These are phyloP conservation scores for Venturia canescens DNA, from an alignment of 1,140 invertebrate genomes.

Conservation along the genomic window DNA sequence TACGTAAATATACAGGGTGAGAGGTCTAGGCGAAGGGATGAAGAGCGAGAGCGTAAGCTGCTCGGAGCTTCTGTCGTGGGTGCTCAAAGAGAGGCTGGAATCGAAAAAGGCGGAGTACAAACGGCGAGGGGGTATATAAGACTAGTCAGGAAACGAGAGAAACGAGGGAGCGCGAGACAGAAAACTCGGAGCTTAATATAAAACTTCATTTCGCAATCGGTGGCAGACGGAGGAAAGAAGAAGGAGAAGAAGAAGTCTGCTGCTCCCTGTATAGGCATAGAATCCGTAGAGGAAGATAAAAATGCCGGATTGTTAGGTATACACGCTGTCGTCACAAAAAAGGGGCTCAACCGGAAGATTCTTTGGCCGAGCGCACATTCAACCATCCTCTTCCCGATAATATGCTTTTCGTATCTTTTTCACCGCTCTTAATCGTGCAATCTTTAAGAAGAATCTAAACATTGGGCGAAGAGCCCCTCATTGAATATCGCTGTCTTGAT, in stretches of 20 bases:
- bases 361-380: slow-evolving; percentile 28
- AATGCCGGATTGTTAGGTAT: slow-evolving; percentile 58
- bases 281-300: slow-evolving; percentile 61
- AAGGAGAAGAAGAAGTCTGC: slow-evolving; percentile 58
- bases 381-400: slow-evolving; percentile 37
- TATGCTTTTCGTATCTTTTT: slow-evolving; percentile 45
- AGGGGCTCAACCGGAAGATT: slow-evolving; percentile 46
- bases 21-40: slow-evolving; percentile 54
- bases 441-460: not conserved
- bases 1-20: slow-evolving; percentile 73
- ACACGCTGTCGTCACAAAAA: slow-evolving; percentile 56
- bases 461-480: too few relatives aligned
- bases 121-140: slow-evolving; percentile 14
- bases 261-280: slow-evolving; percentile 5
- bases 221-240: slow-evolving; percentile 66
- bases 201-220: slow-evolving; percentile 77
- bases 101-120: slow-evolving; percentile 48
- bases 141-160: slow-evolving; percentile 21
- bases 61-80: slow-evolving; percentile 18
- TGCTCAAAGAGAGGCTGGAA: slow-evolving; percentile 31
- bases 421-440: not conserved
- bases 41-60: slow-evolving; percentile 42
- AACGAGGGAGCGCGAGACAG: slow-evolving; percentile 52
- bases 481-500: too few relatives aligned
- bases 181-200: slow-evolving; percentile 75